Base-by-base conservation (phyloP, 2,888 invertebrate genomes). In the Brachypalpus laphriformis region DNA sequence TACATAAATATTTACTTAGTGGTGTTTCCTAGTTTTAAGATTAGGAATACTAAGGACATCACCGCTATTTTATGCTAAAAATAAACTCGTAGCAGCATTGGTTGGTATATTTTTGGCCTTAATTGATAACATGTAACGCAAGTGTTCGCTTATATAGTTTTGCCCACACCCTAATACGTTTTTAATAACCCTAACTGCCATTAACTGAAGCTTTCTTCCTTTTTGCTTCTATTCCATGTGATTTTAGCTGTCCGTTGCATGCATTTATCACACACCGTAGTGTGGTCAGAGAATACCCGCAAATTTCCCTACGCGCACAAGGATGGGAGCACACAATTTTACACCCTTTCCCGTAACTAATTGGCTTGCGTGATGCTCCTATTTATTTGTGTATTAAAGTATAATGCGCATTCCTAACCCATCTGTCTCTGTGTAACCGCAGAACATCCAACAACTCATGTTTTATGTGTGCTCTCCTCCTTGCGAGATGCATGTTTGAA, bases 261-360 rank as follows among this genome's bases (percentile, higher is more conserved):
- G 81, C 59, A 54, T 75, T 81, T 75, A 75, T 75, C 68, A 75
- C 68, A 56, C 45, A 11, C 14, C n/a, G 20, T 37, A 34, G 61
- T 61, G 74, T 47, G 54, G 61, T 68, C 68, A 54, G 22, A 51
- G 66, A 66, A 66, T 74, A 59, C 51, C 77, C 45, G 51, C 70
- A 20, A 61, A 54, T 56, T 75, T 47, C 34, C 22, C 34, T 51
- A 66, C 22, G 59, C 51, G 54, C 34, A 31, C 31, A 63, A n/a
- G 45, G 54, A 47, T 20, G 47, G 56, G 31, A 54, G 56, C 78
- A 72, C 59, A 63, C 49, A 66, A 54, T 71, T 81, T 85, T 81
- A 81, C 85, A 85, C 81, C 85, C 85, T 85, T 85, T 75, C 45
- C 78, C 85, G 80, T 85, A 81, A 76, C 85, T 85, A 85, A 85